Evolutionary conservation across 2,113 vertebrate species (phyloP).

Genomic region (Peucedramus taeniatus): DNA sequence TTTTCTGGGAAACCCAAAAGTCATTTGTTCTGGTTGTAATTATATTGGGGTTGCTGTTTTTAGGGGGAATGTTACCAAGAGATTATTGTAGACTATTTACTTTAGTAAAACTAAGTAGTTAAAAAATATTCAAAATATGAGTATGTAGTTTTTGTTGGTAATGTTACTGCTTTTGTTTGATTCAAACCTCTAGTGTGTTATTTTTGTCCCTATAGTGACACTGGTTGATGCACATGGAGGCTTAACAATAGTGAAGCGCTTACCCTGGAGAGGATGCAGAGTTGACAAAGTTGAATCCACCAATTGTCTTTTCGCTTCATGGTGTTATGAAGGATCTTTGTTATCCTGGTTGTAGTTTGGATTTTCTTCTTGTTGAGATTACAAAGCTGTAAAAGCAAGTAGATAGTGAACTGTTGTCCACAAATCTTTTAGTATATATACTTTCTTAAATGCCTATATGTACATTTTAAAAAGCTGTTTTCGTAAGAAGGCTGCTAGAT

Average conservation of each 20-base stretch:
- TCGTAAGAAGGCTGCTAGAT: background rate
- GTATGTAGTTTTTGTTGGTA: background rate
- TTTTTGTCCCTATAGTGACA: slow-evolving; percentile 31
- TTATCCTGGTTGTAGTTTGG: background rate
- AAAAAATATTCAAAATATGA: background rate
- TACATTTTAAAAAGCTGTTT: background rate
- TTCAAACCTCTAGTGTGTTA: background rate
- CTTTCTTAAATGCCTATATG: background rate
- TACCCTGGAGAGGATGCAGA: background rate
- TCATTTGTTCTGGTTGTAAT: background rate
- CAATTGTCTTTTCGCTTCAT: background rate
- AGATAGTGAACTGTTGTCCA: background rate
- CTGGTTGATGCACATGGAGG: slow-evolving; percentile 17
- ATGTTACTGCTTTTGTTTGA: background rate
- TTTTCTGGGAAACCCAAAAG: slow-evolving; percentile 26
- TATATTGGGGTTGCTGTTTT: background rate
- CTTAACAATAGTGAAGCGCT: background rate
- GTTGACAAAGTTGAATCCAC: background rate
- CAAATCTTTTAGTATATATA: background rate
- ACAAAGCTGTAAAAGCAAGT: background rate
- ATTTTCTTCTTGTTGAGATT: background rate
- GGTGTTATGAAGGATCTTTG: background rate
- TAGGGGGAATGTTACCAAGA: background rate
- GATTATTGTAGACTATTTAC: background rate
- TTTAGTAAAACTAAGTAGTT: background rate